Evolutionary conservation across 2,797 vertebrate genomes (phyloP).

Genomic region (Sarcophilus harrisii): DNA sequence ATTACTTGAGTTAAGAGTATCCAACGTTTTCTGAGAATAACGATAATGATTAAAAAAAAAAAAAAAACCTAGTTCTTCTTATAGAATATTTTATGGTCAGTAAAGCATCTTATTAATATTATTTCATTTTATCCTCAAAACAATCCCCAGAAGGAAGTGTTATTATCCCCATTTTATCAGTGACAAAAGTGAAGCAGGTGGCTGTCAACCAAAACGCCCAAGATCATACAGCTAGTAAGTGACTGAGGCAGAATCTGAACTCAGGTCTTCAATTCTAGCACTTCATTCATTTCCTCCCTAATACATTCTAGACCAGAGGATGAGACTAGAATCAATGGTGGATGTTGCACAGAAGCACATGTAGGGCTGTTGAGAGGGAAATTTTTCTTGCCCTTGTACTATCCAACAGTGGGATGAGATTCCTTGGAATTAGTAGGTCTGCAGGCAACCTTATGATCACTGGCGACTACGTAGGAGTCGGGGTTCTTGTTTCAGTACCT

Average conservation of each 20-base stretch:
- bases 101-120: neutral
- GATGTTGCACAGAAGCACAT: neutral
- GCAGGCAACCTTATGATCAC: neutral
- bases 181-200: neutral
- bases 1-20: neutral
- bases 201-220: neutral
- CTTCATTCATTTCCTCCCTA: neutral
- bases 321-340: neutral
- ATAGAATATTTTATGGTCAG: neutral
- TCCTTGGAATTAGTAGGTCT: neutral
- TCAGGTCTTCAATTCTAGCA: neutral
- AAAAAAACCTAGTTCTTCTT: neutral
- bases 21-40: neutral
- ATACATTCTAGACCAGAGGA: neutral
- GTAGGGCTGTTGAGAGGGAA: neutral
- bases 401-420: neutral
- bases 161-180: neutral
- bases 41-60: neutral
- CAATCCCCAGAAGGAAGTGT: neutral
- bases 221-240: neutral
- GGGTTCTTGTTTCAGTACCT: neutral
- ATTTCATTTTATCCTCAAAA: neutral
- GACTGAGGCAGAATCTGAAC: neutral
- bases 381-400: neutral
- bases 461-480: neutral